Percentiles rank a stretch among this genome's conserved stretches.
Conservation (phyloP, 2,888 invertebrate genomes). For the Cephus runcator region DNA sequence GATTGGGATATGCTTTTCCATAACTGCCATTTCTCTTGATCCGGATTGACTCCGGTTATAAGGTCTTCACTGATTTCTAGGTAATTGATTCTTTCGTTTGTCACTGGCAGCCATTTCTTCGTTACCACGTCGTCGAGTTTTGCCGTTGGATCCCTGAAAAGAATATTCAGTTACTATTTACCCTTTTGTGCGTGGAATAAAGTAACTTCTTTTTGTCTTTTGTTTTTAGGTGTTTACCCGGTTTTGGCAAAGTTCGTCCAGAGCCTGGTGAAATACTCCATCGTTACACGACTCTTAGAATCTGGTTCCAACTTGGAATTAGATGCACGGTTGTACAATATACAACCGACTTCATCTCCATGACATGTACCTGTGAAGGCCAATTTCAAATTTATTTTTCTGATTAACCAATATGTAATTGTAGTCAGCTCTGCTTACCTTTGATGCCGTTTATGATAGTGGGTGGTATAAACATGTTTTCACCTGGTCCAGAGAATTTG, state of each 20-base stretch:
- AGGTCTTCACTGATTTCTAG: conserved; percentile 42
- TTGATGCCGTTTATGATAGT: too few relatives aligned
- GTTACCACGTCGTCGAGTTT: conserved; percentile 33
- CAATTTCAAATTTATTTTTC: too few relatives aligned
- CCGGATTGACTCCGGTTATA: conserved; percentile 20
- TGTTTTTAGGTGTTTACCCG: conserved; percentile 36
- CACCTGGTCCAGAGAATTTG: too few relatives aligned
- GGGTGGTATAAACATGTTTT: too few relatives aligned
- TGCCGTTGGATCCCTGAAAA: conserved; percentile 46
- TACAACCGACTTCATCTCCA: too few relatives aligned
- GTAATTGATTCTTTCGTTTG: conserved; percentile 28
- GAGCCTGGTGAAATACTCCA: conserved; percentile 42
- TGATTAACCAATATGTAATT: too few relatives aligned
- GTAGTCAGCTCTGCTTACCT: too few relatives aligned
- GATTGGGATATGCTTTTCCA: conserved; percentile 28
- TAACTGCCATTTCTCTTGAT: conserved; percentile 9
- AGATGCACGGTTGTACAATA: too few relatives aligned
- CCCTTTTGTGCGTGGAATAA: neutral
- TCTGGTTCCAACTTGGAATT: too few relatives aligned
- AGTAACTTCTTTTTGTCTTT: neutral
- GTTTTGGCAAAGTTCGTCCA: conserved; percentile 55
- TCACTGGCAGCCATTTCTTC: conserved; percentile 38
- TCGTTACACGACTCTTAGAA: too few relatives aligned
- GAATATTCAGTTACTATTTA: neutral
- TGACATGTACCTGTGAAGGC: too few relatives aligned